Percentiles rank a stretch among this genome's conserved stretches.
phyloP scores from a whole-genome alignment of 2,113 vertebrate genomes.

The Okapia johnstoni region DNA sequence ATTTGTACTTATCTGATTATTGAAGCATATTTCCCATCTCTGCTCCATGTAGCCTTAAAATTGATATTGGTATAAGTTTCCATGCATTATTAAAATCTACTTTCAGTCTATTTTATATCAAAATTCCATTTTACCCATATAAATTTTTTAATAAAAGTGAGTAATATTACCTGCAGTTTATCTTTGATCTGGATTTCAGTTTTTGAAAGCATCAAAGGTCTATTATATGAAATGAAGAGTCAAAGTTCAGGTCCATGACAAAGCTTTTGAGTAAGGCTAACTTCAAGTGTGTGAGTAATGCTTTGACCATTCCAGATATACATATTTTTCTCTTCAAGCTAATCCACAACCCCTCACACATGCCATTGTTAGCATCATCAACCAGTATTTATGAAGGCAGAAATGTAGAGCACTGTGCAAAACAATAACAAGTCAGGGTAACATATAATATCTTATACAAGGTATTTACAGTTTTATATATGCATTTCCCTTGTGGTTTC shows the following conservation, averaged over 20 bases:
- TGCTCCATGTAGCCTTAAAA: not conserved
- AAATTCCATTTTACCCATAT: conserved; percentile 28
- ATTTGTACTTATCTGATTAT: not conserved
- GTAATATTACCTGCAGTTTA: not conserved
- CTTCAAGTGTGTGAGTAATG: not conserved
- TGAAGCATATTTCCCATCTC: not conserved
- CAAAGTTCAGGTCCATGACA: conserved; percentile 1
- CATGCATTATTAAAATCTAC: not conserved
- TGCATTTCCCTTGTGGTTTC: not conserved
- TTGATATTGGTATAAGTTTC: not conserved
- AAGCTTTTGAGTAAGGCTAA: not conserved
- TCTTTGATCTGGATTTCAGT: conserved; percentile 28
- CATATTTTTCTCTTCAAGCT: conserved; percentile 5
- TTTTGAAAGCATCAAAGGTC: not conserved
- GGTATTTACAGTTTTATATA: not conserved
- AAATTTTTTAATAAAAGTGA: conserved; percentile 24
- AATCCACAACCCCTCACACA: not conserved
- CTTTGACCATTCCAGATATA: not conserved
- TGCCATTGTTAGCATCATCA: not conserved
- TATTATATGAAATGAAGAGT: not conserved
- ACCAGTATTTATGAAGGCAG: not conserved
- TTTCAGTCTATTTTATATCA: conserved; percentile 26
- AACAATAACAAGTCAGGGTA: not conserved
- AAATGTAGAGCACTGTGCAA: not conserved
- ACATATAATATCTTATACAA: not conserved